Evolutionary conservation across 2,113 vertebrate genomes (phyloP), one percentile per base, ranked within the genome.

Genomic region (Solea senegalensis): DNA sequence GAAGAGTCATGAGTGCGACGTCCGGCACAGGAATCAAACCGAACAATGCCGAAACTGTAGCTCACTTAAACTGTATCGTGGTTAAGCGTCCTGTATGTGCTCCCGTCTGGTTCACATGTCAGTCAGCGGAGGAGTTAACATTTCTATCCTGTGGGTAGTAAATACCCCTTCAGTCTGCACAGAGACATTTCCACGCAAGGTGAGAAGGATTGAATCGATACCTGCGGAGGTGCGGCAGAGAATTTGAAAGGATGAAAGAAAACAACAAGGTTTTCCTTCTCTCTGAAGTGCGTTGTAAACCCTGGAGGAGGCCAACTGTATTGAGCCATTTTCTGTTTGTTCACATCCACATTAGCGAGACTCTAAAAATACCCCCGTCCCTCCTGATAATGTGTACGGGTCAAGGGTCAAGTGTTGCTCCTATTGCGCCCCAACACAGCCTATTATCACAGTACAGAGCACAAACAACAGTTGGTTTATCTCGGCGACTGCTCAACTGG

Each of bases 391-490:
- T 40, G 8, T 65, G 72, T 76, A 78, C 70, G 65, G 86, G 82
- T 87, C 72, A 27, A 73, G 64, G 91, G 88, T 90, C 89, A 90
- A 90, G 81, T 80, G 77, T 61, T 44, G 71, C 53, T 81, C 52
- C 45, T 80, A 84, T 77, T 72, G 85, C 76, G 73, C 66, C 74
- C 72, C 72, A 82, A 72, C 72, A 62, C 57, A 61, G 72, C 72
- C 76, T 58, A 69, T 92, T 90, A 86, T 83, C 74, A 74, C 84
- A 81, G 79, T 40, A 74, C 65, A 79, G 70, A 84, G 77, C 82
- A 86, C 81, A 88, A 86, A 85, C 89, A 81, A 60, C 51, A 65
- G 49, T 70, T 53, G 39, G 34, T 70, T 74, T 74, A 82, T 84
- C 67, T 71, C 46, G 9, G 7, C 61, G 57, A 53, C 65, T 40